Base-by-base conservation (phyloP, 2,888 invertebrate species). In the Ecliptopera silaceata region DNA sequence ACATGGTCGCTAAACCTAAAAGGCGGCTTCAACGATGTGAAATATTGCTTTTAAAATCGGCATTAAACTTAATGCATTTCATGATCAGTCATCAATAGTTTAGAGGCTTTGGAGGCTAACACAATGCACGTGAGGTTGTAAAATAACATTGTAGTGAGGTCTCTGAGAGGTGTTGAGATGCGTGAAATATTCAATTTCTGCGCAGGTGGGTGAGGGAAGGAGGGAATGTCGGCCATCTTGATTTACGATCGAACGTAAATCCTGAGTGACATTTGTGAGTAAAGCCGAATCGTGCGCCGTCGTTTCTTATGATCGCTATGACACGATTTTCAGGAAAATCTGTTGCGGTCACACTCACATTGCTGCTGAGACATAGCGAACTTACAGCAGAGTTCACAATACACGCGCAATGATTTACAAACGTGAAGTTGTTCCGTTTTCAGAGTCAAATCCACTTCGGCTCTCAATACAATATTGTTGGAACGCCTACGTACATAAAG, bases 181-280 rank as follows among this genome's bases (percentile, higher is more conserved):
- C 88, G 86, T 85, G 88, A 84, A 89, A 90, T 91, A 91, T 91
- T 91, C 91, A 91, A 91, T 91, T 91, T 89, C 86, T 75, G 77
- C 81, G 86, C 90, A 88, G 84, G 84, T 85, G 80, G 78, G 81
- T 58, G 68, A 54, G 65, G 71, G 75, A 69, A 69, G 63, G 65
- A 72, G 77, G 75, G 68, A 74, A 54, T 66, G 77, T 81, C 87
- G 73, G 88, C 89, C 90, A 89, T 89, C 80, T 88, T 90, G 90
- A 91, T 91, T 91, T 91, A 91, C 82, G 89, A 86, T 78, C 77
- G 81, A 77, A 74, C 80, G 86, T 91, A 91, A 91, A 91, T 91
- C 80, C 80, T 80, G 66, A 84, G 84, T 88, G 90, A 89, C 91
- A 88, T 88, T 89, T 90, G 89, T 82, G 86, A 84, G 81, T 73